Percentiles rank a stretch among this genome's conserved stretches.
Conservation (phyloP, 1,140 invertebrate genomes). For the Venturia canescens region DNA sequence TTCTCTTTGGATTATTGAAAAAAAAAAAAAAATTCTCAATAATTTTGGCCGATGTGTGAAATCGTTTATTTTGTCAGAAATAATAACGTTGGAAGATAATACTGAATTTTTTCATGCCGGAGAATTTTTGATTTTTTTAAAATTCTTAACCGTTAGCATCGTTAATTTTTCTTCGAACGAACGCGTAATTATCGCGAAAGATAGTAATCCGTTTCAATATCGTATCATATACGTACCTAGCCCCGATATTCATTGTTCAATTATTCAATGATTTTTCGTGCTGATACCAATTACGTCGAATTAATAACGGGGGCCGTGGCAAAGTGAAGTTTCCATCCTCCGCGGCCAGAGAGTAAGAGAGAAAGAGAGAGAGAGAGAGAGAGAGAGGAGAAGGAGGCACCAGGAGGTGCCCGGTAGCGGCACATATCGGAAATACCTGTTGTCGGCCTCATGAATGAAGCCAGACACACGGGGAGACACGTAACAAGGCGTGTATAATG, state of each 20-base stretch:
- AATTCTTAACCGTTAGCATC: too few species aligned
- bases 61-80: too few species aligned
- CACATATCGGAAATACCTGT: constrained; percentile 70
- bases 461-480: constrained; percentile 28
- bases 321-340: constrained; percentile 19
- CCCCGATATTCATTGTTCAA: constrained; percentile 30
- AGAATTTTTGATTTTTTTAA: too few species aligned
- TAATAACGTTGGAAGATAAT: too few species aligned
- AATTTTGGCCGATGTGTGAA: too few species aligned
- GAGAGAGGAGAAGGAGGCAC: constrained; percentile 21
- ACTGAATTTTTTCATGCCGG: too few species aligned
- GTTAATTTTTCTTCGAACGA: not conserved
- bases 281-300: constrained; percentile 40
- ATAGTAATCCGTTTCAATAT: not conserved
- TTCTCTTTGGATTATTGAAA: too few species aligned
- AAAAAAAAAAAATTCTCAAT: too few species aligned
- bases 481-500: constrained; percentile 46
- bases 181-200: not conserved
- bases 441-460: constrained; percentile 66
- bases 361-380: not conserved
- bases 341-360: not conserved
- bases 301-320: constrained; percentile 22
- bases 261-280: constrained; percentile 46
- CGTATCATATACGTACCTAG: constrained; percentile 17
- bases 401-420: constrained; percentile 41